Percentiles rank a stretch among this genome's conserved stretches.
Conservation (phyloP, 2,797 vertebrate species). For the Knipowitschia caucasica region DNA sequence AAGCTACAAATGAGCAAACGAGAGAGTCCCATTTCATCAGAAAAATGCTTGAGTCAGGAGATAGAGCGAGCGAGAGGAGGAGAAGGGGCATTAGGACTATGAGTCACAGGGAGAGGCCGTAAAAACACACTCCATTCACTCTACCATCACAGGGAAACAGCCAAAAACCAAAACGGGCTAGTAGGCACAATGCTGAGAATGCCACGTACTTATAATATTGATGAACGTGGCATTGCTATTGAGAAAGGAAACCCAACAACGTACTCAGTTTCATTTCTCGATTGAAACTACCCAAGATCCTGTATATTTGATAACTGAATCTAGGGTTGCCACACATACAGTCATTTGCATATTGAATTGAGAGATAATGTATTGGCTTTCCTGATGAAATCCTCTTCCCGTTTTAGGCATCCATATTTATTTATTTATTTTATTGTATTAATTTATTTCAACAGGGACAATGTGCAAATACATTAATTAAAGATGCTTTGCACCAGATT, state of each 20-base stretch:
- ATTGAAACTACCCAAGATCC: neutral
- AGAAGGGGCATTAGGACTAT: constrained; percentile 56
- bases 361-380: neutral
- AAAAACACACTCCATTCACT: constrained; percentile 46
- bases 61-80: neutral
- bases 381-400: neutral
- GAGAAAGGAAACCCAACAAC: neutral
- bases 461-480: no score
- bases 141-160: constrained; percentile 28
- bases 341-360: neutral
- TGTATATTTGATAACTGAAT: neutral
- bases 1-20: constrained; percentile 43
- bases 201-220: neutral
- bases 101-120: constrained; percentile 66
- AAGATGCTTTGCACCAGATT: no score
- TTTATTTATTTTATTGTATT: no score
- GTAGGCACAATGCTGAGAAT: neutral
- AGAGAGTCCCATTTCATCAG: constrained; percentile 64
- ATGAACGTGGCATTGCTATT: neutral
- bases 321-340: neutral
- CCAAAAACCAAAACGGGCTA: constrained; percentile 6
- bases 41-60: constrained; percentile 73
- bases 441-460: no score
- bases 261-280: no score
- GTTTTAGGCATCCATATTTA: neutral